Conservation (phyloP, 2,888 invertebrate species). For the Trichopoda pennipes region DNA sequence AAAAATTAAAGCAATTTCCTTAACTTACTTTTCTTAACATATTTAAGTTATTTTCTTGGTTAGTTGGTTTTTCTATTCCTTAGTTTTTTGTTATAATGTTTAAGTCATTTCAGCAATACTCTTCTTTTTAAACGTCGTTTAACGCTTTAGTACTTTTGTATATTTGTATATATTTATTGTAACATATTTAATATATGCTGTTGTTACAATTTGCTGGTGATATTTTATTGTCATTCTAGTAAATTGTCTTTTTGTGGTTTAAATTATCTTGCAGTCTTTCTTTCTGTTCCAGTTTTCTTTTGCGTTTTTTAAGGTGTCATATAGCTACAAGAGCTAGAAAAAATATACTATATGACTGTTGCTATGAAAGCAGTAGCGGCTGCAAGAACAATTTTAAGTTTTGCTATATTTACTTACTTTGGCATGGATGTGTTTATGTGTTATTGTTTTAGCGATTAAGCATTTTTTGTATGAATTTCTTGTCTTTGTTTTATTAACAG, state of each 20-base stretch:
- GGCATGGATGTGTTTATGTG: constrained; percentile 37
- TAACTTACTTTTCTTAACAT: constrained; percentile 66
- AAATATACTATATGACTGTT: constrained; percentile 40
- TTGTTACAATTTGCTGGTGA: constrained; percentile 65
- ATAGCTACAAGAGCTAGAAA: constrained; percentile 35
- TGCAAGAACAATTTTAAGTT: constrained; percentile 53
- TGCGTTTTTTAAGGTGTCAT: constrained; percentile 51
- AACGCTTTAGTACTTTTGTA: constrained; percentile 54
- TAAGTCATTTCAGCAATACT: constrained; percentile 45
- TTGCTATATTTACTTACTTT: constrained; percentile 60
- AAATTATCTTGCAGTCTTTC: constrained; percentile 32
- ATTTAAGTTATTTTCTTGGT: constrained; percentile 52
- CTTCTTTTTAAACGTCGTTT: constrained; percentile 60
- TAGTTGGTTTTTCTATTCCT: constrained; percentile 2
- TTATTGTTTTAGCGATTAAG: constrained; percentile 1
- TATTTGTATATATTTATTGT: background rate
- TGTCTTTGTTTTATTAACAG: constrained; percentile 40
- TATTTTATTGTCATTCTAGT: constrained; percentile 66
- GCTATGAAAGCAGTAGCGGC: constrained; percentile 27
- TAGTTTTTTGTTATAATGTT: constrained; percentile 8
- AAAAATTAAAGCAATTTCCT: constrained; percentile 68
- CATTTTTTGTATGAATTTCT: background rate
- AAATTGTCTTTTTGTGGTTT: constrained; percentile 57
- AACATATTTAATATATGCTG: constrained; percentile 53
- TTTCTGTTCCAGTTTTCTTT: background rate